Percentiles rank a stretch among this genome's conserved stretches.
These are phyloP conservation scores for Synanthedon andrenaeformis DNA, from an alignment of 2,888 invertebrate species.

Conservation along the genomic window DNA sequence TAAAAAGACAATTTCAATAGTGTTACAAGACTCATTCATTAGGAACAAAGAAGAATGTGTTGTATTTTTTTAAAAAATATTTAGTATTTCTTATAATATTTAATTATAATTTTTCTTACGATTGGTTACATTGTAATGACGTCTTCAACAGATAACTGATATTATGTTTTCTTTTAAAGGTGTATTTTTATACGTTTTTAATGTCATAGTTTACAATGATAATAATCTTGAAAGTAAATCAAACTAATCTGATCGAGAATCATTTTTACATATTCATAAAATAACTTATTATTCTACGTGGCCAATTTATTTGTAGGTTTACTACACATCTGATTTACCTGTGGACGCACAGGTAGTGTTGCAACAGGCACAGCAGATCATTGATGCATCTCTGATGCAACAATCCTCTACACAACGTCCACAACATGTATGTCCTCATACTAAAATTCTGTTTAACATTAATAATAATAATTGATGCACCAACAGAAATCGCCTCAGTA, in stretches of 20 bases:
- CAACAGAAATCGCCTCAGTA: slow-evolving; percentile 22
- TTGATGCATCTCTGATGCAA: slow-evolving; percentile 69
- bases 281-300: slow-evolving; percentile 6
- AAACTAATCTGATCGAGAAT: not conserved
- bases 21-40: no score
- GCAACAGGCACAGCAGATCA: slow-evolving; percentile 69
- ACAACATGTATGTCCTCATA: slow-evolving; percentile 61
- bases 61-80: no score
- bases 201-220: no score
- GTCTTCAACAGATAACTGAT: no score
- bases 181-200: no score
- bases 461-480: slow-evolving; percentile 20
- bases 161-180: no score
- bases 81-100: not conserved
- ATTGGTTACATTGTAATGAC: no score
- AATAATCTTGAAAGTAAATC: no score
- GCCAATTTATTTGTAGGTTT: slow-evolving; percentile 66
- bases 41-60: no score
- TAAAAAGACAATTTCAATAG: no score
- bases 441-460: slow-evolving; percentile 25
- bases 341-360: slow-evolving; percentile 69
- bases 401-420: slow-evolving; percentile 62
- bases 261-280: not conserved
- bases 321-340: slow-evolving; percentile 68
- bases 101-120: not conserved